Conservation (phyloP, 2,888 invertebrate genomes). For the Taphrorychus bicolor region DNA sequence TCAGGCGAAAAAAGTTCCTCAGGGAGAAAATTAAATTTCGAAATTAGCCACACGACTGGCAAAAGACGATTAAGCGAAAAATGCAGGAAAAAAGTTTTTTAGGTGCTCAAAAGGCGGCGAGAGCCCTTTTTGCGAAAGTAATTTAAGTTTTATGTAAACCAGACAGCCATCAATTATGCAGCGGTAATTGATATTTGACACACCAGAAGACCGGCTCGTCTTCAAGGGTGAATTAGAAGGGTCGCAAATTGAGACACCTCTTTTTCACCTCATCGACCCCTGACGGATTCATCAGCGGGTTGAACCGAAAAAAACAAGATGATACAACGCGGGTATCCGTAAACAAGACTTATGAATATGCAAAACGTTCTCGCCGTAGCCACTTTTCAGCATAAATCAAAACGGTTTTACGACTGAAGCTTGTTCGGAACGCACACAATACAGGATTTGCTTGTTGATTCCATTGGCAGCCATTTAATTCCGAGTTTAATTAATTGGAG, state of each 20-base stretch:
- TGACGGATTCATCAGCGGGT: background rate
- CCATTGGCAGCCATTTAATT: constrained; percentile 7
- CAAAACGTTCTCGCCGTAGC: background rate
- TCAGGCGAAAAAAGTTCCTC: constrained; percentile 26
- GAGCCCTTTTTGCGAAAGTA: constrained; percentile 15
- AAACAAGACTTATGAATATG: constrained; percentile 2
- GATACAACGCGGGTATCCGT: background rate
- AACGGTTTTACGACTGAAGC: background rate
- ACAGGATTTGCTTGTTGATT: constrained; percentile 11
- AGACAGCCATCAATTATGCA: constrained; percentile 23
- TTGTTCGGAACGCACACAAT: background rate
- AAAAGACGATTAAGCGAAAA: constrained; percentile 32
- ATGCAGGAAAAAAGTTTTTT: constrained; percentile 14
- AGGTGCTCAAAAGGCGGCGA: constrained; percentile 11
- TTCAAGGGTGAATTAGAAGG: background rate
- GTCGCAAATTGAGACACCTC: background rate
- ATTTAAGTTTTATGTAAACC: constrained; percentile 24
- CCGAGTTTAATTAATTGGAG: background rate
- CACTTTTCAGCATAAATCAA: constrained; percentile 4
- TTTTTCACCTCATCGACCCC: background rate
- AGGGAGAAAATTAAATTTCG: constrained; percentile 35
- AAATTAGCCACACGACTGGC: constrained; percentile 33
- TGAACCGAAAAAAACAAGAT: no score
- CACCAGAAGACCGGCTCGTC: background rate
- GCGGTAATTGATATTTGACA: constrained; percentile 12